Percentiles rank a stretch among this genome's conserved stretches.
These are phyloP conservation scores for Linnaemya tessellans DNA, from an alignment of 2,888 invertebrate species.

Conservation along the genomic window DNA sequence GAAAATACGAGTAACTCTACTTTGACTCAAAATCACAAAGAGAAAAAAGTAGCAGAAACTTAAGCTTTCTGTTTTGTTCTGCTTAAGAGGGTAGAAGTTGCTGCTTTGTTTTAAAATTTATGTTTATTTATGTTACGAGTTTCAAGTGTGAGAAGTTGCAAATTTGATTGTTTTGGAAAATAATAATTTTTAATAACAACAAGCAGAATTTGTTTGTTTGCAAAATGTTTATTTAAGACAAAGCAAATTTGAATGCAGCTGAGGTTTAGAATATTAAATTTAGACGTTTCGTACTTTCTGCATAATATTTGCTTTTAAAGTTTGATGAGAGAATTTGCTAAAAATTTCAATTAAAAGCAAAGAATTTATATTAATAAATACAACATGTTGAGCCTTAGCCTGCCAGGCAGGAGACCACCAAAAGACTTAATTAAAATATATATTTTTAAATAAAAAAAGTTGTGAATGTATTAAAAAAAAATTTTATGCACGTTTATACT, in stretches of 20 bases:
- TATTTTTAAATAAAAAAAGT: not conserved
- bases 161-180: conserved; percentile 47
- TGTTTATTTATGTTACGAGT: conserved; percentile 37
- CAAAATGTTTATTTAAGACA: conserved; percentile 10
- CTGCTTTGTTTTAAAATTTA: conserved; percentile 21
- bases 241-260: not conserved
- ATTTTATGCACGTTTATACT: no score
- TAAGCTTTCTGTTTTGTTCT: conserved; percentile 40
- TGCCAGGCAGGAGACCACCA: not conserved
- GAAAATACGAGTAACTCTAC: not conserved
- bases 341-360: not conserved
- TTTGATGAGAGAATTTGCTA: not conserved
- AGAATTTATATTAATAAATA: not conserved
- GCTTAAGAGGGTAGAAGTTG: conserved; percentile 23
- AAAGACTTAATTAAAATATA: not conserved
- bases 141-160: conserved; percentile 61
- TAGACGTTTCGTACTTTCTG: not conserved
- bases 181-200: not conserved
- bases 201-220: not conserved
- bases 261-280: not conserved
- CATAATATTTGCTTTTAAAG: not conserved
- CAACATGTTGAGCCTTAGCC: not conserved
- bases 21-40: not conserved
- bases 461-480: no score
- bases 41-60: not conserved